Percentiles rank a stretch among this genome's conserved stretches.
Conservation (phyloP, 1,140 invertebrate species). For the Bombus terrestris region DNA sequence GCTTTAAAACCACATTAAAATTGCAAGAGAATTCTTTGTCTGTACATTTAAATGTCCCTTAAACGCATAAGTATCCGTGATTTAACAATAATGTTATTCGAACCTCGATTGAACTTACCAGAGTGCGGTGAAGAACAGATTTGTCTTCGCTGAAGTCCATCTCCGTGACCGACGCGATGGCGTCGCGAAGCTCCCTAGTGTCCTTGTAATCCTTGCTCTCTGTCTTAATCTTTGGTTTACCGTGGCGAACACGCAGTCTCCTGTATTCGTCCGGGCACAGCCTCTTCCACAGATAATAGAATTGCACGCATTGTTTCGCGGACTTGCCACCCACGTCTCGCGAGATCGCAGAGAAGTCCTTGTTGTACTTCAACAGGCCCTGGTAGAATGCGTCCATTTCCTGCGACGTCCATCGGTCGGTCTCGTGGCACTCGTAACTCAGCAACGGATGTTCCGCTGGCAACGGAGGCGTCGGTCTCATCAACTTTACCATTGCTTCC, state of each 20-base stretch:
- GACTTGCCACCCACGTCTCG: slow-evolving; percentile 94
- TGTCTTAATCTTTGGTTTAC: slow-evolving; percentile 77
- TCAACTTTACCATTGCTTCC: slow-evolving; percentile 92
- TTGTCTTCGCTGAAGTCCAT: slow-evolving; percentile 81
- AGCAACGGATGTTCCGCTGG: slow-evolving; percentile 89
- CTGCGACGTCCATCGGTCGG: slow-evolving; percentile 90
- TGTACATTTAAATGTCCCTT: background rate
- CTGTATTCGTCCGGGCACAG: slow-evolving; percentile 94
- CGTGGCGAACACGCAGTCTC: slow-evolving; percentile 83
- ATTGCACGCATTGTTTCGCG: slow-evolving; percentile 97
- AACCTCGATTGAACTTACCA: slow-evolving; percentile 67
- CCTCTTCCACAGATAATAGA: slow-evolving; percentile 99
- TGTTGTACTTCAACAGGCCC: slow-evolving; percentile 94
- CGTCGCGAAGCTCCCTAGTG: slow-evolving; percentile 78
- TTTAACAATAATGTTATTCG: too few relatives aligned
- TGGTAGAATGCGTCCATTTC: slow-evolving; percentile 95
- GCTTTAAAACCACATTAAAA: background rate
- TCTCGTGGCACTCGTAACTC: slow-evolving; percentile 89
- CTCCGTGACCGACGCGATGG: slow-evolving; percentile 80
- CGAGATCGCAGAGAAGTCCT: slow-evolving; percentile 95
- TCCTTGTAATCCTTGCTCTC: slow-evolving; percentile 78
- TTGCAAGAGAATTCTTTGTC: background rate
- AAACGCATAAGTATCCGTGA: too few relatives aligned
- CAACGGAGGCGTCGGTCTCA: slow-evolving; percentile 88
- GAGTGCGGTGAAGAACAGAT: slow-evolving; percentile 80